Base-by-base conservation (phyloP, 2,797 vertebrate species). In the Todus mexicanus region DNA sequence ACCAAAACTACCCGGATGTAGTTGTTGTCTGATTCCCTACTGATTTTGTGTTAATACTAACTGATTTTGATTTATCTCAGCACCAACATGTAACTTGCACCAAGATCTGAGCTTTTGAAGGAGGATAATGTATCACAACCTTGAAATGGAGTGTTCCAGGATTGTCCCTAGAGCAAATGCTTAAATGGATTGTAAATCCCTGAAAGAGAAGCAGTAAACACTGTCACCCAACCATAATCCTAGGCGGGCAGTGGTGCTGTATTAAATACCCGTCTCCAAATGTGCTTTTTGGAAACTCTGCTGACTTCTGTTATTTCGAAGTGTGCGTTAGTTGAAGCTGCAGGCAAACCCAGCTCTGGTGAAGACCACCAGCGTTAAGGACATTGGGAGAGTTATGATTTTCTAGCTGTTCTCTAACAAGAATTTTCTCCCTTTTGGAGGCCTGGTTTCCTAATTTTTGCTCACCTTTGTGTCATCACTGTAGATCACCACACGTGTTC, bases 401-500 rank as follows among this genome's bases (percentile, higher is more conserved):
- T 96, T 5, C 1, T 79, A 71, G 90, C 54, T 86, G 48, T 65
- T 92, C 75, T 92, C 81, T 95, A 93, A 94, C 86, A 87, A 80
- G 56, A 89, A 66, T 94, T 92, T 86, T 94, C 68, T 95, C 90
- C 90, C 61, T 72, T 71, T 90, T 8, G 74, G 94, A 94, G 82
- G 17, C 79, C 65, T 82, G 89, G 5, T 94, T 96, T 94, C 93
- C 96, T 97, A 97, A 96, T 91, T 53, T 89, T 93, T 89, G 60
- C 92, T 29, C 92, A 63, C 81, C 94, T 94, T 96, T 95, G 89
- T 96, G 94, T 95, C 97, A 94, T 90, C 95, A 84, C 95, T 96
- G 66, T 90, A 99, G 99, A 99, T 87, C 98, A 99, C 96, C 98
- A 99, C 60, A 97, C 97, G 92, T 98, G 98, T 59, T 99, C 99